Conservation (phyloP, 2,113 vertebrate species). For the Peromyscus californicus region DNA sequence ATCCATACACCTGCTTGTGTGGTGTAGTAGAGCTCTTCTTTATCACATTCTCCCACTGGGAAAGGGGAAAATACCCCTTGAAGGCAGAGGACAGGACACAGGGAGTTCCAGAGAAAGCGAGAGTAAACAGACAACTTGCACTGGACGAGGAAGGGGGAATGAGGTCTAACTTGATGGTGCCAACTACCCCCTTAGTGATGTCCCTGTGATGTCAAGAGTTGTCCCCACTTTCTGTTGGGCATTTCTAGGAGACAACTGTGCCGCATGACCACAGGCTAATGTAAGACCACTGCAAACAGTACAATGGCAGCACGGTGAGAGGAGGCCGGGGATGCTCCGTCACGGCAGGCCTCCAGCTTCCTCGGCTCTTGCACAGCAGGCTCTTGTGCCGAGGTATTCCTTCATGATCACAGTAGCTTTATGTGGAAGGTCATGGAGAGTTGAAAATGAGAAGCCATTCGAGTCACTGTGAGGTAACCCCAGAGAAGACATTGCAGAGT, state of each 20-base stretch:
- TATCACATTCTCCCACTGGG: background rate
- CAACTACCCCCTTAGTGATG: background rate
- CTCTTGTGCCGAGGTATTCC: background rate
- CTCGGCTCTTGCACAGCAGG: background rate
- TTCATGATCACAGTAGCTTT: constrained; percentile 25
- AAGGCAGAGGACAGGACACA: background rate
- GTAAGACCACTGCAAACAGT: background rate
- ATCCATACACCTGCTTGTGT: constrained; percentile 47
- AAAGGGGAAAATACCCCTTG: background rate
- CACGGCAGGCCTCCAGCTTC: background rate
- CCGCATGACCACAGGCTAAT: background rate
- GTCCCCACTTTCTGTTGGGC: background rate
- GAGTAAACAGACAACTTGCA: background rate
- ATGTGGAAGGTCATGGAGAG: background rate
- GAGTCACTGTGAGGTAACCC: background rate
- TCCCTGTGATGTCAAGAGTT: background rate
- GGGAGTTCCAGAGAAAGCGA: background rate
- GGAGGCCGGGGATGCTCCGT: background rate
- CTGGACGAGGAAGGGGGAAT: background rate
- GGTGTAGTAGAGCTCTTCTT: background rate
- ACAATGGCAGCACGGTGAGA: background rate
- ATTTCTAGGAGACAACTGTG: background rate
- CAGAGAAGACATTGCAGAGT: background rate
- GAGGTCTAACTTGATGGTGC: constrained; percentile 10
- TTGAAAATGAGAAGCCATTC: background rate